Evolutionary conservation across 2,797 vertebrate genomes (phyloP), one percentile per base, ranked within the genome.

Genomic region (Tachyglossus aculeatus): DNA sequence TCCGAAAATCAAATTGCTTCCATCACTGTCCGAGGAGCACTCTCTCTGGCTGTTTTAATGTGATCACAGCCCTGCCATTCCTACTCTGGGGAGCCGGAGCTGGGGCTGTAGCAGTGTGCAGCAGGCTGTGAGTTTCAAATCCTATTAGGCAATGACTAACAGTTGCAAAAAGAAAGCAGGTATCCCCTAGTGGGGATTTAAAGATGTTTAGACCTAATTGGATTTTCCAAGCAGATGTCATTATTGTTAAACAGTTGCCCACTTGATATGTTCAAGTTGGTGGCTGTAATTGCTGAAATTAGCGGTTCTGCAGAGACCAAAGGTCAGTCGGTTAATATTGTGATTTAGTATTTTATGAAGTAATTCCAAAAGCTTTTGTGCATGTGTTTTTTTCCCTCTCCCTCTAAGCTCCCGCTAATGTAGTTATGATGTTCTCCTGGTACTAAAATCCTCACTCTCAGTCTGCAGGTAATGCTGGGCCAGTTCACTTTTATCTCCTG

Each of bases 141-240:
- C 86, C 88, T 90, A 90, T 91, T 91, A 91, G 81, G 82, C 73
- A 75, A 81, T 71, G 83, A 71, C 83, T 79, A 89, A 79, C 79
- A 79, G 80, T 88, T 88, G 78, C 74, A 88, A 85, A 87, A 86
- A 86, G 81, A 88, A 89, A 86, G 74, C 85, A 88, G 88, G 89
- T 89, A 90, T 90, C 84, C 90, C 90, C 90, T 86, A 87, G 86
- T 88, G 89, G 86, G 89, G 85, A 88, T 90, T 90, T 89, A 90
- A 89, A 90, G 89, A 90, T 85, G 86, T 88, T 74, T 81, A 80
- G 82, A 88, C 48, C 1, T 95, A 95, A 96, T 95, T 92, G 90
- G 90, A 95, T 97, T 96, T 95, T 86, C 93, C 85, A 85, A 84
- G 94, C 93, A 96, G 95, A 97, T 94, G 95, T 90, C 92, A 95